Conservation (phyloP, 92 coral and sea anemone genomes). For the Epizoanthus rinbou region DNA sequence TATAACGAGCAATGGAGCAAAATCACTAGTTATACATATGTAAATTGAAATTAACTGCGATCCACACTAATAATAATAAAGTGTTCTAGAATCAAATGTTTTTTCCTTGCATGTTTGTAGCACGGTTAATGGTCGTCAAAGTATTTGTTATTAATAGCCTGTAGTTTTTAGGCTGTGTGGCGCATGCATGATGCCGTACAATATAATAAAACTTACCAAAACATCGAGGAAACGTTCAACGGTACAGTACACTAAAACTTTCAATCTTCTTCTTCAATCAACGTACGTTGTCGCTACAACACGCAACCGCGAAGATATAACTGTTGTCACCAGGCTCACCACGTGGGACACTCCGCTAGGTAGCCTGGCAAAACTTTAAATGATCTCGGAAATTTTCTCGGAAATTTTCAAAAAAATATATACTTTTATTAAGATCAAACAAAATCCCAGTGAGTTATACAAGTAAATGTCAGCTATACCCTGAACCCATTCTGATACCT, state of each 20-base stretch:
- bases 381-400: not conserved
- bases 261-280: conserved; percentile 25
- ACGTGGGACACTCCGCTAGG: conserved; percentile 33
- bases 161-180: conserved; percentile 37
- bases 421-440: too few species aligned
- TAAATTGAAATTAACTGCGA: conserved; percentile 14
- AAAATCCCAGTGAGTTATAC: too few species aligned
- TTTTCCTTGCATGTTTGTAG: conserved; percentile 19
- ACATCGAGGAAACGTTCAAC: conserved; percentile 23
- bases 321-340: conserved; percentile 5
- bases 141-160: not conserved
- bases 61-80: conserved; percentile 32
- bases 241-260: conserved; percentile 13
- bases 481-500: too few species aligned
- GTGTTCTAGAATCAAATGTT: conserved; percentile 23
- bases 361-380: conserved; percentile 8
- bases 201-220: conserved; percentile 33
- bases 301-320: conserved; percentile 29
- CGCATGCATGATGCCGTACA: conserved; percentile 30
- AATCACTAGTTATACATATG: conserved; percentile 24
- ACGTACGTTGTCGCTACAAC: conserved; percentile 16
- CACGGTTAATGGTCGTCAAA: conserved; percentile 35
- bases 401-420: too few species aligned
- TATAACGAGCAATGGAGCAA: conserved; percentile 29
- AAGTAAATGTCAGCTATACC: too few species aligned